Evolutionary conservation across 2,797 vertebrate species (phyloP).

Genomic region (Phyllotis vaccarum): DNA sequence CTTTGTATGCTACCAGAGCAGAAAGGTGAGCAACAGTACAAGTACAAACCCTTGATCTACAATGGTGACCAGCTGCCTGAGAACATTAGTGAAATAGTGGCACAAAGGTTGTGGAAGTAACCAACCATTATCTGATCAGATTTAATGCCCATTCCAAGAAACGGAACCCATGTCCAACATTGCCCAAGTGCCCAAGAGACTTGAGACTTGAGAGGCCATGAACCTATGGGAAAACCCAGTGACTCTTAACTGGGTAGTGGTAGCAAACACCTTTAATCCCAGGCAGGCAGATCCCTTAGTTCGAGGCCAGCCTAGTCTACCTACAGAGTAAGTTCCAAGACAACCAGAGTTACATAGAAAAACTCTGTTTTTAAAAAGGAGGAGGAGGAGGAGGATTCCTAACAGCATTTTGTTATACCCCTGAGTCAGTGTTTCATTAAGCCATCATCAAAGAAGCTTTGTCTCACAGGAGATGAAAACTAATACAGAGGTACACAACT

Average conservation of each 20-base stretch:
- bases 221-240: background rate
- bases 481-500: background rate
- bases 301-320: background rate
- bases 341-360: background rate
- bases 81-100: background rate
- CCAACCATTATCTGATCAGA: background rate
- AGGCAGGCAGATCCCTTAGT: background rate
- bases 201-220: background rate
- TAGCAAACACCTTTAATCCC: background rate
- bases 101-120: background rate
- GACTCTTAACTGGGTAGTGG: background rate
- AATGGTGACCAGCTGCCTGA: background rate
- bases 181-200: background rate
- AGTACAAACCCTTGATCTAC: background rate
- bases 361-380: background rate
- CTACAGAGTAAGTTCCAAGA: background rate
- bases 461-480: background rate
- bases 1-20: background rate
- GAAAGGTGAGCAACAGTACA: background rate
- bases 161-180: background rate
- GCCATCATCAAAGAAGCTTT: background rate
- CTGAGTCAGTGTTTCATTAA: too few species aligned
- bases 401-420: background rate
- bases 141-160: background rate
- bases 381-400: too few species aligned